These are phyloP conservation scores for Drosophila anceps DNA, from an alignment of 2,888 invertebrate species.

Conservation along the genomic window DNA sequence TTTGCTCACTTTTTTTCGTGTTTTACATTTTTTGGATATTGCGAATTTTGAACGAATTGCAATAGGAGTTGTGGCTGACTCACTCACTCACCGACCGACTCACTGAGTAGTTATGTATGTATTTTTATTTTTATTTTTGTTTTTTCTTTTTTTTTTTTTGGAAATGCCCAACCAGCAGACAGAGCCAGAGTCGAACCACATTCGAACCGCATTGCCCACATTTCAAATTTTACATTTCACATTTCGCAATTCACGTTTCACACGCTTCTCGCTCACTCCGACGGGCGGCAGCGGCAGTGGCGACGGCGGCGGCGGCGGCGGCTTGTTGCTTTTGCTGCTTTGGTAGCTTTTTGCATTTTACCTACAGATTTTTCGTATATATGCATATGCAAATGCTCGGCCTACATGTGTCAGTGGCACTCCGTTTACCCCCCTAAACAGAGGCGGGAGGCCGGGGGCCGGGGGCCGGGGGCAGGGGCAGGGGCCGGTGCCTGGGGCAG, in stretches of 20 bases:
- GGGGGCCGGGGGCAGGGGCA: too few relatives aligned
- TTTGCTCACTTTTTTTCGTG: background rate
- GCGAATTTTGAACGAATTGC: constrained; percentile 13
- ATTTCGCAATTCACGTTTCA: constrained; percentile 18
- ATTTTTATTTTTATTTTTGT: constrained; percentile 13
- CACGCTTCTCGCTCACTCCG: constrained; percentile 11
- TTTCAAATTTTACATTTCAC: constrained; percentile 19
- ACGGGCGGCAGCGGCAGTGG: background rate
- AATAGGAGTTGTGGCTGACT: constrained; percentile 1
- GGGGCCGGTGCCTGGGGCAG: background rate
- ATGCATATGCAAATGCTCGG: constrained; percentile 77
- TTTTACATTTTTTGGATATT: constrained; percentile 15
- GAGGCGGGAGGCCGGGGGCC: background rate
- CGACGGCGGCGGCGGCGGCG: background rate
- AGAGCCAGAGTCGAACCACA: constrained; percentile 13
- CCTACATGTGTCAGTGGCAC: constrained; percentile 72
- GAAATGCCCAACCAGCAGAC: constrained; percentile 28
- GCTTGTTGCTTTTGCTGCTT: constrained; percentile 16
- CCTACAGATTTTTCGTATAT: constrained; percentile 56
- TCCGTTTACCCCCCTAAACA: background rate
- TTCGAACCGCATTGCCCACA: constrained; percentile 12
- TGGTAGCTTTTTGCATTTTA: constrained; percentile 68
- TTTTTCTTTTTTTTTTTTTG: constrained; percentile 11
- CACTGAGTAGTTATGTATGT: background rate
- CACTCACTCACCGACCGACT: background rate